These are phyloP conservation scores for Myotis vivesi DNA, from an alignment of 2,797 vertebrate species.

Conservation along the genomic window DNA sequence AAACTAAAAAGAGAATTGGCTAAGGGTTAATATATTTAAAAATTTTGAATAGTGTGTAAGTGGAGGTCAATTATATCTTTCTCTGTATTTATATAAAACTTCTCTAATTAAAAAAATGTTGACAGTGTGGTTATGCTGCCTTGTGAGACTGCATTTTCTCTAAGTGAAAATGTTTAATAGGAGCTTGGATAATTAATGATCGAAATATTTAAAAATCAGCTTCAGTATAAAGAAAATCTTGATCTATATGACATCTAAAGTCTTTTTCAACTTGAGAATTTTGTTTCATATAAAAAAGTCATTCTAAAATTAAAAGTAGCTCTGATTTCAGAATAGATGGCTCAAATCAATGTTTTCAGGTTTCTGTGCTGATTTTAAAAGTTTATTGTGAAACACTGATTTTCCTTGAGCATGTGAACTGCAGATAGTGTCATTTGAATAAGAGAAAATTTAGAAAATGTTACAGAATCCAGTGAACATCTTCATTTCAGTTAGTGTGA, in stretches of 20 bases:
- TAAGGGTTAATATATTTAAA: not conserved
- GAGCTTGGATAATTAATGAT: not conserved
- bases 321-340: not conserved
- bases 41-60: not conserved
- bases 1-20: not conserved
- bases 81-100: not conserved
- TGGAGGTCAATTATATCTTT: not conserved
- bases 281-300: not conserved
- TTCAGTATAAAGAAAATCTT: not conserved
- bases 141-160: not conserved
- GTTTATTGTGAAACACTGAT: not conserved
- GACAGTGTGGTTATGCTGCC: not conserved
- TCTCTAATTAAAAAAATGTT: not conserved
- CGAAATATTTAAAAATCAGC: not conserved
- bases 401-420: not conserved
- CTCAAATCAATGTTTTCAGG: not conserved
- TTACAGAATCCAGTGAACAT: not conserved
- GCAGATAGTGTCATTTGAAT: not conserved
- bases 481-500: not conserved
- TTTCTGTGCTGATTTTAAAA: not conserved
- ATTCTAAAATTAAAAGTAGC: not conserved
- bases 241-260: not conserved
- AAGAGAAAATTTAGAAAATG: not conserved
- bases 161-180: not conserved
- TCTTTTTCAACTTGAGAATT: not conserved